phyloP scores from a whole-genome alignment of 2,797 vertebrate genomes.

The Streptopelia turtur region DNA sequence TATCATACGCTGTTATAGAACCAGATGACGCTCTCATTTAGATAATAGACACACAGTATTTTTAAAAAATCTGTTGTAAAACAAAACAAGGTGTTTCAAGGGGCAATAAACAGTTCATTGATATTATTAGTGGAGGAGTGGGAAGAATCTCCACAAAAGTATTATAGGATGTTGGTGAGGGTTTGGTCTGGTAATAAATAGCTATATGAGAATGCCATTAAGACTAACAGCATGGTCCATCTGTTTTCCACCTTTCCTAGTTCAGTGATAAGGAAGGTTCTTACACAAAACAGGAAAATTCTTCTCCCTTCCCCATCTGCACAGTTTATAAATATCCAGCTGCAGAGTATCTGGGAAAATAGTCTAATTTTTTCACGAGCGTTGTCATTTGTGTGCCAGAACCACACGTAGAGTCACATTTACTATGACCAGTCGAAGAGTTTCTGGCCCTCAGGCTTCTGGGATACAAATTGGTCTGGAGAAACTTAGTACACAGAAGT shows the following conservation, averaged over 20 bases:
- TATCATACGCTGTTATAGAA: neutral
- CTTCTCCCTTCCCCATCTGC: neutral
- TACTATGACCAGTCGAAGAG: neutral
- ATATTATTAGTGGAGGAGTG: neutral
- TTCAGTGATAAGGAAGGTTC: neutral
- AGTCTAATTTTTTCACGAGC: neutral
- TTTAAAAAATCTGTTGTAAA: neutral
- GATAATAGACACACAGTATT: neutral
- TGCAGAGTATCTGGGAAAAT: neutral
- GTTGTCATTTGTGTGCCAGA: neutral
- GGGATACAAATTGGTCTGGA: neutral
- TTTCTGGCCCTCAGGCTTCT: neutral
- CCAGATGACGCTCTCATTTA: neutral
- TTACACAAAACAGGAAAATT: neutral
- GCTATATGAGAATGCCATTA: neutral
- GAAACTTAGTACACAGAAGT: neutral
- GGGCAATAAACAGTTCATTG: neutral
- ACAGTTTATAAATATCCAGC: neutral
- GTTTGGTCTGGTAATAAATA: neutral
- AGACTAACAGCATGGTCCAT: neutral
- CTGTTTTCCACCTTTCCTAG: neutral
- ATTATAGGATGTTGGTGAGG: neutral
- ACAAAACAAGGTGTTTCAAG: neutral
- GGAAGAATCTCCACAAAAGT: neutral
- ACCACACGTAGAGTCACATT: neutral